Conservation (phyloP, 2,797 vertebrate genomes). For the Meriones psammophilus region DNA sequence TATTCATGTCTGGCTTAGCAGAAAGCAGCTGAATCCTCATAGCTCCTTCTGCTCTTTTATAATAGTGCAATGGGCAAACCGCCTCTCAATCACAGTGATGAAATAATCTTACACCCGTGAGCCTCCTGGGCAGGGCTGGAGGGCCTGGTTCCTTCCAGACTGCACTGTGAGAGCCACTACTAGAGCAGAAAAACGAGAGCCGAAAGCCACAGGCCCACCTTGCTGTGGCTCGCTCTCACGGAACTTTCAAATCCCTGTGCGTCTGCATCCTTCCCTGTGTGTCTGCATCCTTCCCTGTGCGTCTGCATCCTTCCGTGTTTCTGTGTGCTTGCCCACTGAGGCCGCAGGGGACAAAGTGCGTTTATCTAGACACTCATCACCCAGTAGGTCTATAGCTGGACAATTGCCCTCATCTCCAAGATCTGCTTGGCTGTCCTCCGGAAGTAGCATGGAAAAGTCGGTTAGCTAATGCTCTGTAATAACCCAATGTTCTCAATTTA, state of each 20-base stretch:
- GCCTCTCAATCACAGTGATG: not conserved
- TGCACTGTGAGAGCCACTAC: not conserved
- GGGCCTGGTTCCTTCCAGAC: not conserved
- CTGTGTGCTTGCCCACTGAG: not conserved
- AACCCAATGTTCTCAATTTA: conserved; percentile 67
- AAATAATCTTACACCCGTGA: conserved; percentile 8
- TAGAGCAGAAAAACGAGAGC: conserved; percentile 26
- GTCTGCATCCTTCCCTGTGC: too few relatives aligned
- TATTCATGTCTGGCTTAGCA: not conserved
- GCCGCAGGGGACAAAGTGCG: not conserved
- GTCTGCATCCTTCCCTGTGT: not conserved
- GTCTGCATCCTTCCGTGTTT: not conserved
- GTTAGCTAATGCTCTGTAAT: conserved; percentile 70
- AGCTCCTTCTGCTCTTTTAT: not conserved
- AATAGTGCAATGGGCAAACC: conserved; percentile 29
- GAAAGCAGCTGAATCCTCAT: not conserved
- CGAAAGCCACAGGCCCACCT: not conserved
- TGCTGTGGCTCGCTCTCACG: not conserved
- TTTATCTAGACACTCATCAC: not conserved
- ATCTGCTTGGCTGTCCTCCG: conserved; percentile 52
- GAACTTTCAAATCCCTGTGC: not conserved
- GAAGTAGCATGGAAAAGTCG: conserved; percentile 32
- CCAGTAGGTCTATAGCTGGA: not conserved
- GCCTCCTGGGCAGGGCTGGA: not conserved
- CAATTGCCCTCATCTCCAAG: conserved; percentile 51